A percentile compares a stretch with the other conserved stretches of the same genome.
Conservation (phyloP, 2,113 vertebrate species). For the Cyrtonyx montezumae region DNA sequence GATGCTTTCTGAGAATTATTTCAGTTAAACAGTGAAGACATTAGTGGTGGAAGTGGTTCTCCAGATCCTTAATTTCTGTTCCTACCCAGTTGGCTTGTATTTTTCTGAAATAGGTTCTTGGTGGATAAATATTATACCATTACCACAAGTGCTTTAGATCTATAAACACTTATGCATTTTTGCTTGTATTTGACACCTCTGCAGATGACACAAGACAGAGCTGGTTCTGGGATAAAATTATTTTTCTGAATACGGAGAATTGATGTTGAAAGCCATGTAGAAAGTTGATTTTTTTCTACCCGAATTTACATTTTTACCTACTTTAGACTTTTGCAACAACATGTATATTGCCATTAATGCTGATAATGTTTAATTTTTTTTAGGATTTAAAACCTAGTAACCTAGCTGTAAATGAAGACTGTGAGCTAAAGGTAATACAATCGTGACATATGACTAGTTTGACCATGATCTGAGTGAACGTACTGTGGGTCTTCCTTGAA, state of each 20-base stretch:
- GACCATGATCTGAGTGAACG: not conserved
- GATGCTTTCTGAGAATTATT: not conserved
- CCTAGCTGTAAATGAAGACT: slow-evolving; percentile 97
- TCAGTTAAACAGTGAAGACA: not conserved
- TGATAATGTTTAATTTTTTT: slow-evolving; percentile 19
- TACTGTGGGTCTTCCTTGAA: not conserved
- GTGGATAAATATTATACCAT: not conserved
- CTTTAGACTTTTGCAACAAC: not conserved
- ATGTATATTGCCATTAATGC: not conserved
- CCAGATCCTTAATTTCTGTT: not conserved
- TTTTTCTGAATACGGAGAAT: not conserved
- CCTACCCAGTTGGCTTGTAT: not conserved
- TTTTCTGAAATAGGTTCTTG: not conserved
- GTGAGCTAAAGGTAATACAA: slow-evolving; percentile 91
- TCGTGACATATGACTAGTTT: not conserved
- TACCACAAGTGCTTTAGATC: not conserved
- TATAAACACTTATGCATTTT: not conserved
- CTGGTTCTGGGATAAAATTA: not conserved
- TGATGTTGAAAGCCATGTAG: not conserved
- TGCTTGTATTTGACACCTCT: not conserved
- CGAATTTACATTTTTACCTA: not conserved
- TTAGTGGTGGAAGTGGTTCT: not conserved
- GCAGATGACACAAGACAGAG: not conserved
- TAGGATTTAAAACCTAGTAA: slow-evolving; percentile 98
- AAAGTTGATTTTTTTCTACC: not conserved